Percentiles rank a stretch among this genome's conserved stretches.
Evolutionary conservation across 2,797 vertebrate genomes (phyloP).

Genomic region (Heteromormyrus szaboi): DNA sequence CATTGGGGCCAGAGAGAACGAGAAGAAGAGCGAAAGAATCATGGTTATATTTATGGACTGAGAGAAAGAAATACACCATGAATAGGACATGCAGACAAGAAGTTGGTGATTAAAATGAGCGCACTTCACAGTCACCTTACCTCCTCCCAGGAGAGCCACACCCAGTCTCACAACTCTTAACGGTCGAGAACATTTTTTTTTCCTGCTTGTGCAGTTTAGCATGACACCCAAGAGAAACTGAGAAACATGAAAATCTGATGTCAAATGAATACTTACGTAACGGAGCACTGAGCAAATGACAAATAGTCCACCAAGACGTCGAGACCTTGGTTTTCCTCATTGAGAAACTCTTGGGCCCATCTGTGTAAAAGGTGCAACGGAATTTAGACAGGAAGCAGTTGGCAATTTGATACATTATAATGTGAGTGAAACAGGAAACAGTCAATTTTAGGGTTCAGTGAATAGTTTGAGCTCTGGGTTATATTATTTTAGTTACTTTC

Average conservation of each 20-base stretch:
- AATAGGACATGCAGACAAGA: background rate
- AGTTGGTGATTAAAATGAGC: background rate
- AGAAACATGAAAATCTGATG: background rate
- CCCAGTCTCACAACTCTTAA: background rate
- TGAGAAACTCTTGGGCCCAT: constrained; percentile 96
- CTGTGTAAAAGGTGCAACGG: constrained; percentile 45
- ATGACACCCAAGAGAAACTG: background rate
- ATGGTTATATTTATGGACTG: background rate
- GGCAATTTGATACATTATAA: background rate
- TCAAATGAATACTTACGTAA: constrained; percentile 62
- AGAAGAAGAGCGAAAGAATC: background rate
- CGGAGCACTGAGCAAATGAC: constrained; percentile 80
- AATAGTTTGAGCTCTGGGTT: background rate
- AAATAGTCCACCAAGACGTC: constrained; percentile 90
- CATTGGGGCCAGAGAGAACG: background rate
- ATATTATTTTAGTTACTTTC: constrained; percentile 22
- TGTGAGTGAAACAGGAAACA: background rate
- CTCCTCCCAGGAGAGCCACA: background rate
- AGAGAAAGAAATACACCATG: background rate
- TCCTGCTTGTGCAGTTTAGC: background rate
- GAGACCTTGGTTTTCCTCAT: constrained; percentile 84
- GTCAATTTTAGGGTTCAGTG: background rate
- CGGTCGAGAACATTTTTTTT: background rate
- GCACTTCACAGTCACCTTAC: background rate
- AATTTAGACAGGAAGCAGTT: constrained; percentile 5